phyloP scores from a whole-genome alignment of 2,797 vertebrate genomes.

The Natrix natrix region DNA sequence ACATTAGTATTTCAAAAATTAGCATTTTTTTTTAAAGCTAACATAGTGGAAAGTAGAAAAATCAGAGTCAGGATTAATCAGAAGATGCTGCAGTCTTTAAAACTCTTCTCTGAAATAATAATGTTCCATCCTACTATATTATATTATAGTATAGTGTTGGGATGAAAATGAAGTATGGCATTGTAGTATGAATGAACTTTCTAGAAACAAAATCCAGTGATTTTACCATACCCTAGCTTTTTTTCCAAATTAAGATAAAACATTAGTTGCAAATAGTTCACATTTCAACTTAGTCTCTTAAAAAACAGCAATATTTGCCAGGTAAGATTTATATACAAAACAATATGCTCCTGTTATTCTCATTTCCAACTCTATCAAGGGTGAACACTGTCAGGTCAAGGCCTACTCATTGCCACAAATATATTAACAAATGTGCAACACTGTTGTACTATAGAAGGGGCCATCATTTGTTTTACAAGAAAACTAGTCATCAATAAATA shows the following conservation, averaged over 20 bases:
- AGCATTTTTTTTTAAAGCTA: neutral
- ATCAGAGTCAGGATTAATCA: neutral
- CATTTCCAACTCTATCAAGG: neutral
- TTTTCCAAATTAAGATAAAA: neutral
- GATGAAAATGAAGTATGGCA: neutral
- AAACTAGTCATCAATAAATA: slow-evolving; percentile 73
- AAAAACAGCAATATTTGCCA: neutral
- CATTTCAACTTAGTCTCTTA: neutral
- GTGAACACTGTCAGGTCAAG: neutral
- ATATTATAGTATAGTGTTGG: neutral
- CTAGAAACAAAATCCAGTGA: neutral
- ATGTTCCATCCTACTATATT: neutral
- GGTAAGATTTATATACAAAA: neutral
- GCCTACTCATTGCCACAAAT: neutral
- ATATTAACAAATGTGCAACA: slow-evolving; percentile 46
- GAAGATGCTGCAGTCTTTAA: neutral
- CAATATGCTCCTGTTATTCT: neutral
- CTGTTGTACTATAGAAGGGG: slow-evolving; percentile 62
- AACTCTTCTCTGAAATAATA: neutral
- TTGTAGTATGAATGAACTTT: neutral
- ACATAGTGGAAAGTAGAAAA: neutral
- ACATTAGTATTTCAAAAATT: neutral
- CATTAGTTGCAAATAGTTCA: neutral
- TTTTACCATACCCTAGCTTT: neutral
- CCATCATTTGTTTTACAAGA: slow-evolving; percentile 72